A percentile compares a stretch with the other conserved stretches of the same genome.
These are phyloP conservation scores for Lithobates pipiens DNA, from an alignment of 2,797 vertebrate genomes.

Conservation along the genomic window DNA sequence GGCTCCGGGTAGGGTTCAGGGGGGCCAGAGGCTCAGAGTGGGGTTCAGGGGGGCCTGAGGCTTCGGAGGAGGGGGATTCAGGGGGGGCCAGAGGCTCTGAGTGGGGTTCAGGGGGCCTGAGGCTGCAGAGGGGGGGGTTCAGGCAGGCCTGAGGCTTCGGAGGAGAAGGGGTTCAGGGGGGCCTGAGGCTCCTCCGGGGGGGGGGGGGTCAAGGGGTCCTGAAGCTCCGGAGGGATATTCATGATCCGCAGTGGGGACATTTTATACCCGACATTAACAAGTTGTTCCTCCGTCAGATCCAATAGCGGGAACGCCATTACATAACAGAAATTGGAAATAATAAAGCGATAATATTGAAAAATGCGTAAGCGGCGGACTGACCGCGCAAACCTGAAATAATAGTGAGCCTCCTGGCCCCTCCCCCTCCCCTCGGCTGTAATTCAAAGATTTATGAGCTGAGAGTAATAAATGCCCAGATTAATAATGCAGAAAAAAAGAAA, in stretches of 20 bases:
- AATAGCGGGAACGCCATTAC: neutral
- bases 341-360: neutral
- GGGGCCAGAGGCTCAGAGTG: neutral
- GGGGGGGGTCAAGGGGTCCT: neutral
- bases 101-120: slow-evolving; percentile 38
- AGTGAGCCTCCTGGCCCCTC: neutral
- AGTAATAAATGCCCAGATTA: neutral
- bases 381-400: neutral
- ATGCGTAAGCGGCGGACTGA: neutral
- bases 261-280: neutral
- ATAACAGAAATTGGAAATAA: slow-evolving; percentile 4
- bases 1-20: slow-evolving; percentile 38
- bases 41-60: slow-evolving; percentile 35
- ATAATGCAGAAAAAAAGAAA: neutral
- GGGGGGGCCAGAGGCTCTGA: neutral
- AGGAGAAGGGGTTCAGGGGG: slow-evolving; percentile 42
- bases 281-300: neutral
- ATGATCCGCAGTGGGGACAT: neutral
- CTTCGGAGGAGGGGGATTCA: slow-evolving; percentile 31
- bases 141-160: no score
- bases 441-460: neutral
- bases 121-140: slow-evolving; percentile 11
- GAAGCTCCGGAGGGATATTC: neutral
- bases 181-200: neutral
- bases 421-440: neutral